phyloP scores from a whole-genome alignment of 2,113 vertebrate genomes.

The Emydocephalus ijimae region DNA sequence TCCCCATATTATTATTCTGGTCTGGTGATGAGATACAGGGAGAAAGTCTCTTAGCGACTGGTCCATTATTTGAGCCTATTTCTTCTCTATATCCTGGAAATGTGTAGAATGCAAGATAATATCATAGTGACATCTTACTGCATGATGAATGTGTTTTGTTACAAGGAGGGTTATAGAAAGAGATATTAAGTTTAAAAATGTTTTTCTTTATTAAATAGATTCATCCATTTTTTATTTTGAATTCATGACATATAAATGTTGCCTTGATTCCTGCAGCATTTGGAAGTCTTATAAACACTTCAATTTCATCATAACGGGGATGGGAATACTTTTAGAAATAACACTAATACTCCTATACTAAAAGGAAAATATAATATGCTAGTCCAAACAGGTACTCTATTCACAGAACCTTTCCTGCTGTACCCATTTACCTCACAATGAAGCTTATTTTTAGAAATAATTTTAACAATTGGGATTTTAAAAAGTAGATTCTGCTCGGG shows the following conservation, averaged over 20 bases:
- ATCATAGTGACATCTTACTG: neutral
- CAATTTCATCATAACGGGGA: fast-evolving
- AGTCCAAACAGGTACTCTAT: neutral
- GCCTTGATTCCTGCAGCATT: neutral
- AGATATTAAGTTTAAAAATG: conserved; percentile 3
- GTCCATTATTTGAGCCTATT: neutral
- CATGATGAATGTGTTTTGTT: neutral
- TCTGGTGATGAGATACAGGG: neutral
- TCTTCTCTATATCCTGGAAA: conserved; percentile 7
- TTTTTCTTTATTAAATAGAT: neutral
- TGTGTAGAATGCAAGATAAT: neutral
- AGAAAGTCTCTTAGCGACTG: neutral
- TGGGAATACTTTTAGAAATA: neutral
- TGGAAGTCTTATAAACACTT: neutral
- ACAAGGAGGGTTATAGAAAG: neutral
- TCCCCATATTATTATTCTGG: neutral
- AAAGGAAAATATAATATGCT: neutral
- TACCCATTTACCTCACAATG: conserved; percentile 22
- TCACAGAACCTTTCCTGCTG: neutral
- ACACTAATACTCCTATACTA: neutral
- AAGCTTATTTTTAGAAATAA: conserved; percentile 38
- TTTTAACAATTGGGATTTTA: conserved; percentile 10
- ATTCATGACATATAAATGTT: neutral
- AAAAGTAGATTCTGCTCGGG: conserved; percentile 30
- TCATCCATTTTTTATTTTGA: neutral